phyloP scores from a whole-genome alignment of 2,888 invertebrate species.

The Chelonus formosanus region DNA sequence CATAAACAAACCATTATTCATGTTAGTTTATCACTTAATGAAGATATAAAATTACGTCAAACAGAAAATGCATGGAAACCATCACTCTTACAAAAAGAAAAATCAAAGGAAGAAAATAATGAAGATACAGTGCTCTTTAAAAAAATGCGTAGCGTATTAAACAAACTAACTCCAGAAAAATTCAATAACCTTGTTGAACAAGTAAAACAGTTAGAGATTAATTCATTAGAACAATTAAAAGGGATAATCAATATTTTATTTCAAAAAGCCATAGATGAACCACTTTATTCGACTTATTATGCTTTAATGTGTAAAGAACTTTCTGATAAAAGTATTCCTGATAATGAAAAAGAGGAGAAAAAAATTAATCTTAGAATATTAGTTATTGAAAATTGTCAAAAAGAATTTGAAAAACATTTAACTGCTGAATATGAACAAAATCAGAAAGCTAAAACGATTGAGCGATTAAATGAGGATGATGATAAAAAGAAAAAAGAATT shows the following conservation, averaged over 20 bases:
- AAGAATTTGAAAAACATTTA: constrained; percentile 86
- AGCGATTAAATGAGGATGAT: constrained; percentile 66
- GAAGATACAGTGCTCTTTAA: constrained; percentile 46
- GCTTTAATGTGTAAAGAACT: constrained; percentile 19
- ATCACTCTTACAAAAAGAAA: constrained; percentile 67
- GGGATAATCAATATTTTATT: constrained; percentile 14
- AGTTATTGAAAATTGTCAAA: constrained; percentile 85
- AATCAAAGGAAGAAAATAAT: constrained; percentile 26
- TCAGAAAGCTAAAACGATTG: constrained; percentile 68
- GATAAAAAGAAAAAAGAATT: constrained; percentile 79
- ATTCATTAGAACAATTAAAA: background rate
- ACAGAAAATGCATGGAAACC: constrained; percentile 94
- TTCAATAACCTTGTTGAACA: constrained; percentile 17
- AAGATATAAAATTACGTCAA: constrained; percentile 85
- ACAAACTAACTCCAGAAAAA: constrained; percentile 17
- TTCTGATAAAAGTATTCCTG: constrained; percentile 69
- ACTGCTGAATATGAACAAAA: constrained; percentile 72
- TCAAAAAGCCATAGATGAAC: constrained; percentile 14
- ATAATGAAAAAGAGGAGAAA: constrained; percentile 43
- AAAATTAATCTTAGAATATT: constrained; percentile 76
- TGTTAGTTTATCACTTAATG: constrained; percentile 76
- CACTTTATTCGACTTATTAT: constrained; percentile 6
- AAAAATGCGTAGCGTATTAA: constrained; percentile 10
- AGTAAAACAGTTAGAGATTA: constrained; percentile 11
- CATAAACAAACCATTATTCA: constrained; percentile 66